A percentile compares a stretch with the other conserved stretches of the same genome.
phyloP scores from a whole-genome alignment of 1,140 invertebrate species.

The Drosophila ficusphila region DNA sequence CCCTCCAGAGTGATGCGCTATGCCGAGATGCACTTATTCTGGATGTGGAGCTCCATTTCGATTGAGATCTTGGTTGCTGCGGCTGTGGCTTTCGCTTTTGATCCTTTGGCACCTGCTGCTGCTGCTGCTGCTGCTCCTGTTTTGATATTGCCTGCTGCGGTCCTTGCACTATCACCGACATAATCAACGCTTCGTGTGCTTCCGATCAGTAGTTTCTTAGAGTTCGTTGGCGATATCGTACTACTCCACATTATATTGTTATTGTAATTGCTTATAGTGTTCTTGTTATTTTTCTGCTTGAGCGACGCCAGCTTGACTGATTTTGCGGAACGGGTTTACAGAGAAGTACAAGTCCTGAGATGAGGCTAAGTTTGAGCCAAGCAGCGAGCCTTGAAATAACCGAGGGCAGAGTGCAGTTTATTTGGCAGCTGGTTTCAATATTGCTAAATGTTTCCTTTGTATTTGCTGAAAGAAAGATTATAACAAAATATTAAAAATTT shows the following conservation, averaged over 20 bases:
- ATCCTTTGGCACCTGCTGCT: slow-evolving; percentile 49
- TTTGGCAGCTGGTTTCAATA: background rate
- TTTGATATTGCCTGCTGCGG: slow-evolving; percentile 59
- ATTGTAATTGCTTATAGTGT: slow-evolving; percentile 73
- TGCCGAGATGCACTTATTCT: slow-evolving; percentile 84
- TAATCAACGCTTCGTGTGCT: slow-evolving; percentile 83
- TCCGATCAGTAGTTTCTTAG: slow-evolving; percentile 82
- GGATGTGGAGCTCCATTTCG: slow-evolving; percentile 84
- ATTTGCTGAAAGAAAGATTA: slow-evolving; percentile 33
- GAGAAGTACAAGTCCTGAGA: slow-evolving; percentile 4
- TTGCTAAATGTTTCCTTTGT: background rate
- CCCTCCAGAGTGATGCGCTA: slow-evolving; percentile 85
- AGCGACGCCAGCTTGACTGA: slow-evolving; percentile 75
- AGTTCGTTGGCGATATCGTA: slow-evolving; percentile 83
- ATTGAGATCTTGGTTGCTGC: slow-evolving; percentile 79
- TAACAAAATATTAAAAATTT: background rate
- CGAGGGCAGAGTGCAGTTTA: background rate
- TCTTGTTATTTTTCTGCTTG: slow-evolving; percentile 58
- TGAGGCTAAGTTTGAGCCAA: background rate
- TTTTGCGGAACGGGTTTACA: slow-evolving; percentile 15
- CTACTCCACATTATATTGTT: slow-evolving; percentile 84
- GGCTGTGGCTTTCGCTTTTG: slow-evolving; percentile 45
- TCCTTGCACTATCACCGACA: slow-evolving; percentile 82
- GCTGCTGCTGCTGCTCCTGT: slow-evolving; percentile 55
- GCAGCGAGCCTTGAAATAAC: background rate